A percentile compares a stretch with the other conserved stretches of the same genome.
Conservation (phyloP, 2,113 vertebrate species). For the Sprattus sprattus region DNA sequence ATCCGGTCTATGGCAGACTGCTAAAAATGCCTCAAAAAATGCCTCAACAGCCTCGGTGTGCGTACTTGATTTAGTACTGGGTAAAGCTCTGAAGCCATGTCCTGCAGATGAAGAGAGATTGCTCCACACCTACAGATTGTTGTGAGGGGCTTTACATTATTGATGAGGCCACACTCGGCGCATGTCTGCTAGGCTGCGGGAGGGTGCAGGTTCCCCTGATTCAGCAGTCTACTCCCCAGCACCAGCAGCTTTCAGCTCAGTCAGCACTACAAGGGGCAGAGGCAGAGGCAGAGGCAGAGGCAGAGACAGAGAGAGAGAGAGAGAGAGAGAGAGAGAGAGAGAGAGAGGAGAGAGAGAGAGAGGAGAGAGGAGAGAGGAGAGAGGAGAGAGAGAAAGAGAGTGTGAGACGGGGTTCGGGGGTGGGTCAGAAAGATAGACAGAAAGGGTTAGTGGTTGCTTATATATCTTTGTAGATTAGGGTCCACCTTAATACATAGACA, state of each 20-base stretch:
- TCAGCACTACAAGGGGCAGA: conserved; percentile 61
- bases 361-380: conserved; percentile 39
- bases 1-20: background rate
- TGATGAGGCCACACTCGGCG: conserved; percentile 70
- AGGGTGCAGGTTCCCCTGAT: conserved; percentile 61
- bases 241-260: conserved; percentile 57
- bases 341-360: conserved; percentile 28
- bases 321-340: conserved; percentile 45
- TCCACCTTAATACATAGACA: background rate
- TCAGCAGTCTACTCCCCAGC: conserved; percentile 67
- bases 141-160: conserved; percentile 68
- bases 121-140: conserved; percentile 39
- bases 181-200: conserved; percentile 57
- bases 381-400: conserved; percentile 45
- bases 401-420: background rate
- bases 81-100: conserved; percentile 16
- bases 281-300: conserved; percentile 43
- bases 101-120: conserved; percentile 4
- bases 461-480: background rate
- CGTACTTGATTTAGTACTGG: background rate
- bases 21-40: background rate
- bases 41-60: background rate
- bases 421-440: background rate
- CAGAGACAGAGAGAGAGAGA: conserved; percentile 43
- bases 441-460: background rate